phyloP scores from a whole-genome alignment of 2,888 invertebrate species.

The Epirrita christyi region DNA sequence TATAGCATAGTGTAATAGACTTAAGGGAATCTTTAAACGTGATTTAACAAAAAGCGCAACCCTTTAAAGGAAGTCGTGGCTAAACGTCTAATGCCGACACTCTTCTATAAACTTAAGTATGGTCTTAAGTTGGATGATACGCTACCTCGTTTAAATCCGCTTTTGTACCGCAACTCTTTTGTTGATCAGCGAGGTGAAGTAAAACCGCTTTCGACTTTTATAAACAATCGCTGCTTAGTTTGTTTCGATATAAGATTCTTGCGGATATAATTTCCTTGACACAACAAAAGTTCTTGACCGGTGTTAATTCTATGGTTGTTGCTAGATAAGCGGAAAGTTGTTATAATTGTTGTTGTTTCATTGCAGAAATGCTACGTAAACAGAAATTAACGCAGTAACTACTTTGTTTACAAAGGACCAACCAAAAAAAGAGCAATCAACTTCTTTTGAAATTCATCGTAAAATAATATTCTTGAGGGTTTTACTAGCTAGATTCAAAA shows the following conservation, averaged over 20 bases:
- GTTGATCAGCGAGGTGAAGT: slow-evolving; percentile 71
- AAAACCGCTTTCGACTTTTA: slow-evolving; percentile 68
- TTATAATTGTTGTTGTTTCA: slow-evolving; percentile 26
- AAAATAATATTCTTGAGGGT: not conserved
- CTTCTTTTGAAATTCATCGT: not conserved
- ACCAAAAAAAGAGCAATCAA: not conserved
- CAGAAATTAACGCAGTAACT: not conserved
- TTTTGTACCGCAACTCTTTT: slow-evolving; percentile 78
- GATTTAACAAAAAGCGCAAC: slow-evolving; percentile 81
- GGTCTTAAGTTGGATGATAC: slow-evolving; percentile 78
- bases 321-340: slow-evolving; percentile 40
- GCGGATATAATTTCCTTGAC: slow-evolving; percentile 63
- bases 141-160: slow-evolving; percentile 78
- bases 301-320: slow-evolving; percentile 41
- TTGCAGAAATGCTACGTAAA: not conserved
- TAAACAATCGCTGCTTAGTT: slow-evolving; percentile 73
- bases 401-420: not conserved
- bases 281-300: slow-evolving; percentile 56
- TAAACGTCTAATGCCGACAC: slow-evolving; percentile 75
- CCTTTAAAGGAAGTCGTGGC: slow-evolving; percentile 79
- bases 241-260: slow-evolving; percentile 57
- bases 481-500: slow-evolving; percentile 18
- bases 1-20: slow-evolving; percentile 70
- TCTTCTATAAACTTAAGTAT: slow-evolving; percentile 80
- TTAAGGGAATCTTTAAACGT: slow-evolving; percentile 66